These are phyloP conservation scores for Mizuhopecten yessoensis DNA, from an alignment of 1,140 invertebrate genomes.

Conservation along the genomic window DNA sequence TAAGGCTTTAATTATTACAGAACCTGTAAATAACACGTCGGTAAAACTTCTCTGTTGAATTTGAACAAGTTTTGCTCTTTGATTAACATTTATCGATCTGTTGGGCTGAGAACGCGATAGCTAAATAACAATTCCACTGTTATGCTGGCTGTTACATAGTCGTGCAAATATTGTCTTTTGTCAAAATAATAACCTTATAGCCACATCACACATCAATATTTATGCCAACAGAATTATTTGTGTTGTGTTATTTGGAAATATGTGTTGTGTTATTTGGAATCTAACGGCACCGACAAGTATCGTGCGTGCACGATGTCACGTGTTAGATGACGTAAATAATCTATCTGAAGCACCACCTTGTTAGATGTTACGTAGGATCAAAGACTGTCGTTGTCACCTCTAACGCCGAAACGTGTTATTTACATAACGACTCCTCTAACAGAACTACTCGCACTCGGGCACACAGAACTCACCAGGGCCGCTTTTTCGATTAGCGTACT, in stretches of 20 bases:
- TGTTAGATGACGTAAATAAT: constrained; percentile 30
- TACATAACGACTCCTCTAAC: not conserved
- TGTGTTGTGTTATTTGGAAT: not conserved
- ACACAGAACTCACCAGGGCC: not conserved
- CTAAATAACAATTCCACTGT: too few species aligned
- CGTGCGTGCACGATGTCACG: too few species aligned
- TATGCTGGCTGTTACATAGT: too few species aligned
- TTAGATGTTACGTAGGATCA: not conserved
- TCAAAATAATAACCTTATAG: not conserved
- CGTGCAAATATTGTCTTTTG: not conserved
- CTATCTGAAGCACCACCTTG: not conserved
- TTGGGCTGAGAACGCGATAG: too few species aligned
- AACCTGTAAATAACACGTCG: too few species aligned
- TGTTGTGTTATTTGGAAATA: constrained; percentile 2
- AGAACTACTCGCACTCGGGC: not conserved
- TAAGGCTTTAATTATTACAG: too few species aligned
- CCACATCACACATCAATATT: not conserved
- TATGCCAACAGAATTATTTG: not conserved
- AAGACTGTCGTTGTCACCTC: not conserved
- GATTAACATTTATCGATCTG: too few species aligned
- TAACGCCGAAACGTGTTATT: not conserved
- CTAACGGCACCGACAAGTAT: not conserved
- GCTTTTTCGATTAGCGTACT: not conserved
- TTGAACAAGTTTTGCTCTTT: too few species aligned
- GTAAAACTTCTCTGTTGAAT: too few species aligned